These are phyloP conservation scores for Hyperoplus lanceolatus DNA, from an alignment of 2,797 vertebrate species.

Conservation along the genomic window DNA sequence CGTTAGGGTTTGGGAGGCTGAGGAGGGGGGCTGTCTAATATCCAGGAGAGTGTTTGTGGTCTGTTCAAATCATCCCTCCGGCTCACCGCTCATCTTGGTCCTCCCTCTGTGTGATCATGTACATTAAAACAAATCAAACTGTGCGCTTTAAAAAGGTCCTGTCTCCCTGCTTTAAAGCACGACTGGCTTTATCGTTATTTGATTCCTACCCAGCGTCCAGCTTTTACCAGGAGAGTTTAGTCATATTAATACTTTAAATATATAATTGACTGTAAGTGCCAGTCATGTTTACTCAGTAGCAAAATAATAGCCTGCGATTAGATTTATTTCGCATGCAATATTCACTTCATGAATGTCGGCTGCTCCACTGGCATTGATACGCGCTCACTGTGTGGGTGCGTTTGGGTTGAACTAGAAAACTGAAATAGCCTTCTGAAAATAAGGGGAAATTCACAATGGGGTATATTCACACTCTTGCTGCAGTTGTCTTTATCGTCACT, in stretches of 20 bases:
- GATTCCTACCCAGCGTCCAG: constrained; percentile 36
- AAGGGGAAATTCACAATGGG: constrained; percentile 76
- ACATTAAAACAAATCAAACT: constrained; percentile 58
- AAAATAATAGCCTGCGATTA: constrained; percentile 32
- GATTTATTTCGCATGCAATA: constrained; percentile 42
- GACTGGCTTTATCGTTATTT: constrained; percentile 15
- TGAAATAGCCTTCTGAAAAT: constrained; percentile 79
- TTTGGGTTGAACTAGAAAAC: constrained; percentile 84
- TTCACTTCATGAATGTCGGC: constrained; percentile 32
- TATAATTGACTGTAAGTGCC: not conserved
- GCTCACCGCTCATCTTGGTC: constrained; percentile 62
- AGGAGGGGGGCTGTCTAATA: constrained; percentile 52
- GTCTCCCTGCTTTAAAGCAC: constrained; percentile 30
- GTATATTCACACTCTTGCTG: constrained; percentile 82
- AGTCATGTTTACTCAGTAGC: constrained; percentile 18
- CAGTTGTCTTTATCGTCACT: constrained; percentile 86
- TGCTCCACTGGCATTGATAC: constrained; percentile 35
- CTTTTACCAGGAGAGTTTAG: constrained; percentile 30
- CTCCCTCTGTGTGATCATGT: constrained; percentile 46
- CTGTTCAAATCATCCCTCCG: constrained; percentile 64
- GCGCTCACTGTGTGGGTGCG: constrained; percentile 40
- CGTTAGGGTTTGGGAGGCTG: constrained; percentile 61
- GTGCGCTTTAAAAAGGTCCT: constrained; percentile 28
- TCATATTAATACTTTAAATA: constrained; percentile 29
- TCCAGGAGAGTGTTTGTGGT: constrained; percentile 76